phyloP scores from a whole-genome alignment of 2,888 invertebrate species.

The Noctua pronuba region DNA sequence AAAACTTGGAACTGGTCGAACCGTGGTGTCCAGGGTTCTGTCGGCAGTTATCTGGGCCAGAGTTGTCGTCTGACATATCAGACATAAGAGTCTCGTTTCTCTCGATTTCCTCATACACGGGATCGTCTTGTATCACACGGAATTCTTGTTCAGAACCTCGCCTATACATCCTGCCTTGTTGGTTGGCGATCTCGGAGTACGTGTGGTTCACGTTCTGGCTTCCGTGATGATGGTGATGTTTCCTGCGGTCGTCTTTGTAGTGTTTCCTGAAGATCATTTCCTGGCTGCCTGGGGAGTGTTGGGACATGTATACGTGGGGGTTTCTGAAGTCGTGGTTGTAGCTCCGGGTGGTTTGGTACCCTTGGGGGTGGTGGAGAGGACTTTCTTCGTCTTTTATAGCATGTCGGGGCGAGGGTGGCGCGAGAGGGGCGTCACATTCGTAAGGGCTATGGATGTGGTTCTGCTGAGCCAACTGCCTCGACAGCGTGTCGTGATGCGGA shows the following conservation, averaged over 20 bases:
- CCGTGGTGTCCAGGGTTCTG: conserved; percentile 91
- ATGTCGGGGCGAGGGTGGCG: conserved; percentile 88
- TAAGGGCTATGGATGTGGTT: conserved; percentile 90
- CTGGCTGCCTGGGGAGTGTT: conserved; percentile 87
- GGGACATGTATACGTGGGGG: conserved; percentile 88
- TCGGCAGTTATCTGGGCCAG: conserved; percentile 92
- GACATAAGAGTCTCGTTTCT: conserved; percentile 93
- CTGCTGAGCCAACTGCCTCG: conserved; percentile 85
- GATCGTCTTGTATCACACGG: conserved; percentile 92
- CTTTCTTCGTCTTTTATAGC: conserved; percentile 85
- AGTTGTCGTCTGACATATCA: conserved; percentile 94
- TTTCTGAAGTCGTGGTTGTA: conserved; percentile 88
- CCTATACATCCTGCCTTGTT: conserved; percentile 87
- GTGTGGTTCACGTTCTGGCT: conserved; percentile 93
- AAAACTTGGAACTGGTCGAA: conserved; percentile 92
- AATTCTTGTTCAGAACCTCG: conserved; percentile 90
- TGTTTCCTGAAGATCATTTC: conserved; percentile 88
- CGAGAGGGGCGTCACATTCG: conserved; percentile 86
- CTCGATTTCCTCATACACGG: conserved; percentile 95
- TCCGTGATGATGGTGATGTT: conserved; percentile 89
- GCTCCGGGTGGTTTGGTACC: conserved; percentile 86
- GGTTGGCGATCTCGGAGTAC: conserved; percentile 93
- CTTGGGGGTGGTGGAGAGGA: conserved; percentile 84
- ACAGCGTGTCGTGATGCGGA: conserved; percentile 92
- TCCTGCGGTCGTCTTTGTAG: conserved; percentile 86